Percentiles rank a stretch among this genome's conserved stretches.
Evolutionary conservation across 1,140 invertebrate genomes (phyloP).

Genomic region (Drosophila sucinea): DNA sequence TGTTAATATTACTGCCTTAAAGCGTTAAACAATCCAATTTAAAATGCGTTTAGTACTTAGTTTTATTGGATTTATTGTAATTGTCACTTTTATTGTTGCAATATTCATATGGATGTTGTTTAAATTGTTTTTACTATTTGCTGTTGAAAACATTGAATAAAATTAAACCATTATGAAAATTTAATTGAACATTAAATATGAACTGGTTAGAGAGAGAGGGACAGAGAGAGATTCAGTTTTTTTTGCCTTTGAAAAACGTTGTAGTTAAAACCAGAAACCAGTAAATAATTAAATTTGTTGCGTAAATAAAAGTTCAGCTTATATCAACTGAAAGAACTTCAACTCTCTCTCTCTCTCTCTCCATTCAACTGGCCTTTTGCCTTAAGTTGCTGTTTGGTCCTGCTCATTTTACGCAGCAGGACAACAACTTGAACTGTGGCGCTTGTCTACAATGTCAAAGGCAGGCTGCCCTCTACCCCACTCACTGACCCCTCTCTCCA

Average conservation of each 20-base stretch:
- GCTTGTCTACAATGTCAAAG: conserved; percentile 75
- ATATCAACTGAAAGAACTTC: conserved; percentile 14
- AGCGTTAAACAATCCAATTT: conserved; percentile 50
- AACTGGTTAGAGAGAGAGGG: conserved; percentile 1
- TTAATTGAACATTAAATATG: neutral
- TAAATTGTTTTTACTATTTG: conserved; percentile 37
- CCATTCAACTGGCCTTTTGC: conserved; percentile 33
- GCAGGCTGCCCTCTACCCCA: conserved; percentile 31
- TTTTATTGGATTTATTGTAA: conserved; percentile 27
- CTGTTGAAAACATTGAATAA: conserved; percentile 43
- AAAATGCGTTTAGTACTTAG: conserved; percentile 46
- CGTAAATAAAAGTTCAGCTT: conserved; percentile 73
- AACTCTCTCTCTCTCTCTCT: neutral
- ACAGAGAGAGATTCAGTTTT: conserved; percentile 14
- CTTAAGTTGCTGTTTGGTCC: conserved; percentile 26
- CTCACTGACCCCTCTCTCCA: neutral
- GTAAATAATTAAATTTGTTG: conserved; percentile 79
- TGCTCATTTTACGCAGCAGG: conserved; percentile 27
- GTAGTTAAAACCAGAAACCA: conserved; percentile 38
- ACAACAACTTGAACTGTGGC: conserved; percentile 42
- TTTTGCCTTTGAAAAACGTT: conserved; percentile 8
- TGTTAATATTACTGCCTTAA: conserved; percentile 39
- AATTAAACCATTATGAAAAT: conserved; percentile 25
- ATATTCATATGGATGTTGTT: conserved; percentile 54
- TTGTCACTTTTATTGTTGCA: conserved; percentile 42